phyloP scores from a whole-genome alignment of 1,140 invertebrate species.

The Camponotus floridanus region DNA sequence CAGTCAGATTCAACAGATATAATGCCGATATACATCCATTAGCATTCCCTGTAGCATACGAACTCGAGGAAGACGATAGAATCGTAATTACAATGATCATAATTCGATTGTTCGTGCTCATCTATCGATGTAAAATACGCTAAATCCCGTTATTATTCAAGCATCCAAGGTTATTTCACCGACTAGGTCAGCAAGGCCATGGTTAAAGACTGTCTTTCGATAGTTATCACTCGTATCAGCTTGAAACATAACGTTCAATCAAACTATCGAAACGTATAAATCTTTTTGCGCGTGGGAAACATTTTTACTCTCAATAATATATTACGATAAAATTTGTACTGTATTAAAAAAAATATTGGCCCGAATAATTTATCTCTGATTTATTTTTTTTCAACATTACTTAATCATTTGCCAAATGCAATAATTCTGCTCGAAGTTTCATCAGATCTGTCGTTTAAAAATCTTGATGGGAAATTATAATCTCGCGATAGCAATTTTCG shows the following conservation, averaged over 20 bases:
- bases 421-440: background rate
- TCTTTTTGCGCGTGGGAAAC: background rate
- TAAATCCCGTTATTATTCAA: constrained; percentile 61
- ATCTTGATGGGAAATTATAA: background rate
- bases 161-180: constrained; percentile 31
- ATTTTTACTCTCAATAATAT: background rate
- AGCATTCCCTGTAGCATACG: constrained; percentile 14
- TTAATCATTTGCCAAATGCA: constrained; percentile 16
- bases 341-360: background rate
- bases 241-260: constrained; percentile 15
- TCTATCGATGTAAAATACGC: constrained; percentile 24
- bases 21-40: background rate
- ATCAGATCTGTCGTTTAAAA: background rate
- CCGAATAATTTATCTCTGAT: background rate
- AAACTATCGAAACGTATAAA: constrained; percentile 2
- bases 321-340: background rate
- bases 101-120: background rate
- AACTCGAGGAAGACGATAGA: background rate
- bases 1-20: background rate
- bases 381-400: background rate
- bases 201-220: constrained; percentile 53
- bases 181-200: constrained; percentile 52
- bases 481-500: constrained; percentile 52
- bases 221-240: constrained; percentile 11
- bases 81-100: constrained; percentile 10